Evolutionary conservation across 92 coral and sea anemone species (phyloP), one percentile per base, ranked within the genome.

Genomic region (Zoanthus gigantus): DNA sequence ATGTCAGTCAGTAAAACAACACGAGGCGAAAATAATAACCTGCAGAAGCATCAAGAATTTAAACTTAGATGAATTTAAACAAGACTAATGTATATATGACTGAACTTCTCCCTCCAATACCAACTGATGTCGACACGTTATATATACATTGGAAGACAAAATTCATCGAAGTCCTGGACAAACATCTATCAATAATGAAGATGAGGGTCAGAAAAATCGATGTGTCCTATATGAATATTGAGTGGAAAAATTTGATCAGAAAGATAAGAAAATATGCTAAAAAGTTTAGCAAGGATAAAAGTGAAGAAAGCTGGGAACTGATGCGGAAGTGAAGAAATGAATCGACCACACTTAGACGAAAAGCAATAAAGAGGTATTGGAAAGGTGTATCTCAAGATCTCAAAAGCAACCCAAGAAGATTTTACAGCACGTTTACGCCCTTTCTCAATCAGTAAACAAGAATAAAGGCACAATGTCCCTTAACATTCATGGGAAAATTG

Each of bases 161-260:
- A 48, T 50, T 89, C 60, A 85, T 47, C 15, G 57, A 67, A 47
- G 78, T 89, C 65, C 29, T 89, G 54, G 80, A 89, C 78, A 76
- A 83, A 57, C 95, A 92, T 66, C 79, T 84, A 86, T 88, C 95
- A 56, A 6, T 89, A 4, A 92, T 68, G 72, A 92, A 89, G 79
- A 89, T 92, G 91, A 86, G 81, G 48, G 93, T 92, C 0, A 92
- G 95, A 72, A 88, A 92, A 83, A 79, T 45, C 30, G 94, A 92
- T 69, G 90, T 48, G 7, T 93, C 95, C 9, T 90, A 89, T 56
- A 92, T 90, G 32, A 92, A 86, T 5, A 65, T 76, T 13, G 89
- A 91, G 78, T 89, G 94, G 94, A 91, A 91, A 57, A 52, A 84
- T 28, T 92, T 87, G 15, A 89, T 88, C 5, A 68, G 92, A 47